A percentile compares a stretch with the other conserved stretches of the same genome.
Conservation (phyloP, 2,797 vertebrate genomes). For the Pelobates cultripes region DNA sequence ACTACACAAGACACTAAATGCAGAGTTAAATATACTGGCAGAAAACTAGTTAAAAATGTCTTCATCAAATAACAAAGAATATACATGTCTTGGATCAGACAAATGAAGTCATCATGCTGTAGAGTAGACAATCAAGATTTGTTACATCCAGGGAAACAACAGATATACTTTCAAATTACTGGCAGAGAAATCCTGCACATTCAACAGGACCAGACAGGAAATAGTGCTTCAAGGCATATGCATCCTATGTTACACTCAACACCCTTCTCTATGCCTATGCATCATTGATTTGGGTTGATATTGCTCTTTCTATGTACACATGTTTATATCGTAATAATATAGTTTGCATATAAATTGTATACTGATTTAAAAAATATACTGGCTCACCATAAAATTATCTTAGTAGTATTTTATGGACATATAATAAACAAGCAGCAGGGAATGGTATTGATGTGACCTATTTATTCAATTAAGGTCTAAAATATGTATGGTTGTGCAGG, state of each 20-base stretch:
- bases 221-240: conserved; percentile 26
- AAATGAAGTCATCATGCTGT: conserved; percentile 35
- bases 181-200: conserved; percentile 26
- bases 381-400: too few relatives aligned
- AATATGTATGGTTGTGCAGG: conserved; percentile 19
- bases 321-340: too few relatives aligned
- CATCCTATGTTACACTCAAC: conserved; percentile 25
- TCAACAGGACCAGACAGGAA: conserved; percentile 45
- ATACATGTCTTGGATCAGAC: conserved; percentile 27
- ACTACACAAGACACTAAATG: too few relatives aligned
- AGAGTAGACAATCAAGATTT: conserved; percentile 40
- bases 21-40: background rate
- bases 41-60: background rate
- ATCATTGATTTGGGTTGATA: background rate
- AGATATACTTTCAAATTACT: conserved; percentile 38
- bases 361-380: background rate
- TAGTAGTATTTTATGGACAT: background rate
- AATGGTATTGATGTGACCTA: background rate
- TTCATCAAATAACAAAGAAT: background rate
- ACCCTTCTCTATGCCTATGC: conserved; percentile 9
- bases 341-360: background rate
- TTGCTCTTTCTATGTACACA: too few relatives aligned
- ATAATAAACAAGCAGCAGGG: conserved; percentile 1
- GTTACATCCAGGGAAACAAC: conserved; percentile 49
- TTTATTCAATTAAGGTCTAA: conserved; percentile 2